Percentiles rank a stretch among this genome's conserved stretches.
Evolutionary conservation across 2,113 vertebrate species (phyloP).

Genomic region (Steatornis caripensis): DNA sequence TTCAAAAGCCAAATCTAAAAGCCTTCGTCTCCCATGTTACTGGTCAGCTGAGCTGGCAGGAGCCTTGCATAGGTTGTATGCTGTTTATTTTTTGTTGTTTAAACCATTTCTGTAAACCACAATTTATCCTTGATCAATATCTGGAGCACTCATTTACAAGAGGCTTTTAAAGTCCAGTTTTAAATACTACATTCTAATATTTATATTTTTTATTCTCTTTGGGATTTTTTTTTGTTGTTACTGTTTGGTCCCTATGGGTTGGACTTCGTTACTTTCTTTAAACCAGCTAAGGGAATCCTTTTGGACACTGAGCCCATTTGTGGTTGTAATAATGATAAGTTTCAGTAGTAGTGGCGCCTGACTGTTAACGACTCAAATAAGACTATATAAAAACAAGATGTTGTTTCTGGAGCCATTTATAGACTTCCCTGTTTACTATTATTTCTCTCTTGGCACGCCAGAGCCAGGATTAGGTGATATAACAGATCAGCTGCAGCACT

Average conservation of each 20-base stretch:
- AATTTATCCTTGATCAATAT: not conserved
- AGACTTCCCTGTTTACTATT: conserved; percentile 48
- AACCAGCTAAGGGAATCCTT: conserved; percentile 58
- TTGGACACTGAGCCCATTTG: conserved; percentile 66
- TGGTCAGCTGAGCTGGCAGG: not conserved
- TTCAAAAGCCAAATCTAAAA: not conserved
- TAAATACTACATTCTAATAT: not conserved
- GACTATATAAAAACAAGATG: conserved; percentile 71
- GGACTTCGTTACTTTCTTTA: not conserved
- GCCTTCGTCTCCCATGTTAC: not conserved
- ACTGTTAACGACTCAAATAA: conserved; percentile 68
- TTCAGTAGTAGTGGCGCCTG: conserved; percentile 72
- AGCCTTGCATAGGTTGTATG: not conserved
- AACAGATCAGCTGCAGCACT: not conserved
- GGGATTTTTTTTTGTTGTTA: not conserved
- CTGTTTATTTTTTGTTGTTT: not conserved
- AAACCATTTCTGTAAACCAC: not conserved
- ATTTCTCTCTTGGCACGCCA: conserved; percentile 17
- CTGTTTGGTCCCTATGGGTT: conserved; percentile 25
- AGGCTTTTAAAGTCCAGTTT: not conserved
- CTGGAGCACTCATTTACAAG: conserved; percentile 10
- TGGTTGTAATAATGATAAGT: conserved; percentile 73
- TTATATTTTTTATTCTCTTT: conserved; percentile 3
- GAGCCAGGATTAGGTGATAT: not conserved
- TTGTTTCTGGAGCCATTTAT: conserved; percentile 67